These are phyloP conservation scores for Orycteropus afer DNA, from an alignment of 2,113 vertebrate species.

Conservation along the genomic window DNA sequence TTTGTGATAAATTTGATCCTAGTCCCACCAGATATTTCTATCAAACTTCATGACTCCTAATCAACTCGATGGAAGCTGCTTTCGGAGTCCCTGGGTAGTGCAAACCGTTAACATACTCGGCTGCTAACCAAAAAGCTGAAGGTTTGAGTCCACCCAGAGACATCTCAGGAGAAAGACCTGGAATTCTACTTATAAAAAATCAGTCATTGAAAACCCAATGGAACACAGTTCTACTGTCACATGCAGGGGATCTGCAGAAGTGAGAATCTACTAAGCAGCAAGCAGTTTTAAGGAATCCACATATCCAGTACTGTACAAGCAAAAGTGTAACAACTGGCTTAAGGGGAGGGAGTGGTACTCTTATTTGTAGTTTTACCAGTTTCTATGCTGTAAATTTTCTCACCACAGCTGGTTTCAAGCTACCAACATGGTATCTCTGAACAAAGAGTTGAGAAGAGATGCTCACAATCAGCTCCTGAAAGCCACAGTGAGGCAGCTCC, in stretches of 20 bases:
- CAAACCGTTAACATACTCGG: not conserved
- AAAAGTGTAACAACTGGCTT: not conserved
- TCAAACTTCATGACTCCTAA: not conserved
- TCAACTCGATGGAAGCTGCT: not conserved
- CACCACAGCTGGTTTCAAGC: not conserved
- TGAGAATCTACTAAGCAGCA: not conserved
- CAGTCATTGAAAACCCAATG: not conserved
- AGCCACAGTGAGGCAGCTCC: not conserved
- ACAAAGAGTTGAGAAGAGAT: not conserved
- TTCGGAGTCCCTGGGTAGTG: not conserved
- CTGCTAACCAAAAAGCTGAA: not conserved
- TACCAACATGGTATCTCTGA: not conserved
- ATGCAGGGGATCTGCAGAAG: not conserved
- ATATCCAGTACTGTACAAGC: not conserved
- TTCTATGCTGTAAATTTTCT: not conserved
- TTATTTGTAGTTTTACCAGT: not conserved
- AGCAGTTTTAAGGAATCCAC: not conserved
- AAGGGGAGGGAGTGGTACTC: not conserved
- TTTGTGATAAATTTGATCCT: constrained; percentile 14
- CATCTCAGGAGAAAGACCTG: not conserved
- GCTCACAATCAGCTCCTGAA: not conserved
- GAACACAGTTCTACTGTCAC: not conserved
- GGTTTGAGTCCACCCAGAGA: not conserved
- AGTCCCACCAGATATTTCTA: not conserved
- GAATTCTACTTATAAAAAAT: not conserved